These are phyloP conservation scores for Invenusta paracnida DNA, from an alignment of 2,888 invertebrate species.

Conservation along the genomic window DNA sequence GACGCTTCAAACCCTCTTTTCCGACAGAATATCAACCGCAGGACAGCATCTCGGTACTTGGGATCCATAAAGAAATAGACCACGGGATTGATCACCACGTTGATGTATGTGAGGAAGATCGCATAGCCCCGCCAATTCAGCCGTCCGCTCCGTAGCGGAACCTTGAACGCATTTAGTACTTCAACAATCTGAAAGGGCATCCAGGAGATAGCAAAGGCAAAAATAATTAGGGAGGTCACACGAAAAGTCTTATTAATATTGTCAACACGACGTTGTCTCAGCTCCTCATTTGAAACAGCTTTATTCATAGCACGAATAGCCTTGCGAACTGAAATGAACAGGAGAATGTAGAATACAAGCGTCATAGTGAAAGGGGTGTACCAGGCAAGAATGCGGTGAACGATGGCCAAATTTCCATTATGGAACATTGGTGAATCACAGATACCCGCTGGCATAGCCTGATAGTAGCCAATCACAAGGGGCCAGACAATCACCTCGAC, in stretches of 20 bases:
- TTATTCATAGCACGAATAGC: too few relatives aligned
- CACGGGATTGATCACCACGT: neutral
- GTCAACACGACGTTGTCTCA: too few relatives aligned
- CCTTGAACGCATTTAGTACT: neutral
- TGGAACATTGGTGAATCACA: slow-evolving; percentile 17
- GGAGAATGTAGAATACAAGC: neutral
- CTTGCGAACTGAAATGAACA: neutral
- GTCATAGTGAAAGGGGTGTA: neutral
- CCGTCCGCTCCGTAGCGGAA: neutral
- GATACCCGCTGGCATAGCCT: neutral
- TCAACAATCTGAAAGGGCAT: neutral
- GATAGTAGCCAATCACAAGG: neutral
- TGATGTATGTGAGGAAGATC: neutral
- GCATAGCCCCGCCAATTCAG: neutral
- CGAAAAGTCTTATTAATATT: neutral
- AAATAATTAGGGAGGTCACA: neutral
- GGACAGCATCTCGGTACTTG: neutral
- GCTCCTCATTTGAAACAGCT: too few relatives aligned
- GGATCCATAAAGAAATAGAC: slow-evolving; percentile 3
- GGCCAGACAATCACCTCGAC: neutral
- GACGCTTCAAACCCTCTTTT: too few relatives aligned
- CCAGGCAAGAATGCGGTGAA: slow-evolving; percentile 6
- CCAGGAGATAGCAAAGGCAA: neutral
- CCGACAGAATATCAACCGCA: neutral
- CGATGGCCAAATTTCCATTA: neutral